Evolutionary conservation across 2,113 vertebrate species (phyloP).

Genomic region (Salvelinus namaycush): DNA sequence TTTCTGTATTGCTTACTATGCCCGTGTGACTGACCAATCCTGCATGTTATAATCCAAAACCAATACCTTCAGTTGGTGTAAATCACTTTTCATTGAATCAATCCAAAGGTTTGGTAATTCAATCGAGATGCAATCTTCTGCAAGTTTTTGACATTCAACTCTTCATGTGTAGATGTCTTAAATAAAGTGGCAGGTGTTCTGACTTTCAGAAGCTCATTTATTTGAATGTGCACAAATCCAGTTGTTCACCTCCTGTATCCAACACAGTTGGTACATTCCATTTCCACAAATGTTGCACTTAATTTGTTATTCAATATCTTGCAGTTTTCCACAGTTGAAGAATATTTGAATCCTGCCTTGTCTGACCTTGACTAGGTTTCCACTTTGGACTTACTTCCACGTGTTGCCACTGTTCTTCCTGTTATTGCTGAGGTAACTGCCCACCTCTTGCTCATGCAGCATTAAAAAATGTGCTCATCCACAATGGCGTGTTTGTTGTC

Average conservation of each 20-base stretch:
- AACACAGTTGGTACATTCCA: not conserved
- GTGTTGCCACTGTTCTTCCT: not conserved
- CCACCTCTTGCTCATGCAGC: not conserved
- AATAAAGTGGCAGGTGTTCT: not conserved
- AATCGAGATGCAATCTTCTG: not conserved
- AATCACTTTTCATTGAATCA: not conserved
- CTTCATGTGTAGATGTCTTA: not conserved
- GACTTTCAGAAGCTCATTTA: not conserved
- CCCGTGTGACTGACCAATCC: not conserved
- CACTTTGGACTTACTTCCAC: slow-evolving; percentile 19
- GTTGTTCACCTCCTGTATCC: not conserved
- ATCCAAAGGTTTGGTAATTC: not conserved
- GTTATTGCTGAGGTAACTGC: not conserved
- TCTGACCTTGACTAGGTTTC: slow-evolving; percentile 21
- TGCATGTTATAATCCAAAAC: not conserved
- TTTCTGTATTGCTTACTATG: not conserved
- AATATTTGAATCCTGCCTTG: not conserved
- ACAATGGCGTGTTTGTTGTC: not conserved
- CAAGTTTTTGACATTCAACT: not conserved
- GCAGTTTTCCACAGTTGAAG: no score
- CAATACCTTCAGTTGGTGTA: not conserved
- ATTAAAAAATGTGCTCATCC: slow-evolving; percentile 8
- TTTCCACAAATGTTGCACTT: not conserved
- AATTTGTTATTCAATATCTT: not conserved
- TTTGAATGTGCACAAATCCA: not conserved